Conservation (phyloP, 2,113 vertebrate genomes). For the Amblyopsis rosae region DNA sequence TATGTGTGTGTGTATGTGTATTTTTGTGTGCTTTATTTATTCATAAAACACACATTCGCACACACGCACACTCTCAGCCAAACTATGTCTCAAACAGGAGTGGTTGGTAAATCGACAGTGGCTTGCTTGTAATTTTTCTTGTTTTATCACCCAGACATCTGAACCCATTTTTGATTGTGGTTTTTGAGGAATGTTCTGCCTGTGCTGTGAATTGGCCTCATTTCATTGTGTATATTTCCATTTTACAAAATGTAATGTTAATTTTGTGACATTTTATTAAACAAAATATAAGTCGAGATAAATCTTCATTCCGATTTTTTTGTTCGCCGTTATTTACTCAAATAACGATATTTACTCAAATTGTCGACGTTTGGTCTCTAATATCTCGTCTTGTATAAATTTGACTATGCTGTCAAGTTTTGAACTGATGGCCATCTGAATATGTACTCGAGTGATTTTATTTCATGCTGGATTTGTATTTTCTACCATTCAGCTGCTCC, state of each 20-base stretch:
- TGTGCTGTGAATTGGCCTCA: slow-evolving; percentile 10
- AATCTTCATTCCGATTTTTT: neutral
- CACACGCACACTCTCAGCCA: slow-evolving; percentile 60
- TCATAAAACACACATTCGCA: slow-evolving; percentile 71
- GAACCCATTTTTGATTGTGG: slow-evolving; percentile 57
- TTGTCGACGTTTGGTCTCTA: slow-evolving; percentile 8
- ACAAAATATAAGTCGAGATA: neutral
- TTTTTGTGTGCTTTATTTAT: slow-evolving; percentile 77
- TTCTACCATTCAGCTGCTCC: slow-evolving; percentile 40
- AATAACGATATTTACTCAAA: slow-evolving; percentile 7
- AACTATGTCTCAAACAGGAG: slow-evolving; percentile 53
- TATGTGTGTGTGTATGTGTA: slow-evolving; percentile 73
- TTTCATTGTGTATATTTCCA: slow-evolving; percentile 7
- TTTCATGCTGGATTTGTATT: slow-evolving; percentile 53
- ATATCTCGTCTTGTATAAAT: neutral
- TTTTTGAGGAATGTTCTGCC: slow-evolving; percentile 30
- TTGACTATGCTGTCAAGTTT: slow-evolving; percentile 23
- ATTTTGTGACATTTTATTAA: slow-evolving; percentile 23
- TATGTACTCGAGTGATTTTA: slow-evolving; percentile 8
- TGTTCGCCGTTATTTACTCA: slow-evolving; percentile 6
- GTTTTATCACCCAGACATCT: slow-evolving; percentile 26
- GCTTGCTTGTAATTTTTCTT: slow-evolving; percentile 35
- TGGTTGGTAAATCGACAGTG: slow-evolving; percentile 37
- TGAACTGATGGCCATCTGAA: slow-evolving; percentile 17
- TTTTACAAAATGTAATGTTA: slow-evolving; percentile 1